Conservation (phyloP, 1,140 invertebrate genomes). For the Probaryconus sp. region DNA sequence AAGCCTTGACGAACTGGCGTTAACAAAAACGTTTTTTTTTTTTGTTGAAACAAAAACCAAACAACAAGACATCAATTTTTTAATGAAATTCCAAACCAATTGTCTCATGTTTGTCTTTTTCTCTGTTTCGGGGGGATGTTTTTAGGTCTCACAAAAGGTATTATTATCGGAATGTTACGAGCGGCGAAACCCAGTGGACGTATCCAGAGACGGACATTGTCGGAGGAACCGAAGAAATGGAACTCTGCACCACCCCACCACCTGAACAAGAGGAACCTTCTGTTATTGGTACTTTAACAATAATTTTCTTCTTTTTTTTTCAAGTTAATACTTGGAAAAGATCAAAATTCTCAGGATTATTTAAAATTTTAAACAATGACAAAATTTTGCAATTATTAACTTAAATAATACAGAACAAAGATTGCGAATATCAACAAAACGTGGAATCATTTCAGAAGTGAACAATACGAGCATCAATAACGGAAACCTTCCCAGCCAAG, state of each 20-base stretch:
- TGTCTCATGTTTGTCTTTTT: conserved; percentile 68
- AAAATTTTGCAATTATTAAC: too few species aligned
- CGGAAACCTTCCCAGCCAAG: background rate
- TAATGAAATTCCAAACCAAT: conserved; percentile 31
- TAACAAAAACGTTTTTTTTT: conserved; percentile 47
- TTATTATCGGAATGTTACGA: conserved; percentile 82
- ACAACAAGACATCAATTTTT: too few species aligned
- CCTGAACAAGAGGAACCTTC: conserved; percentile 74
- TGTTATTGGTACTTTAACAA: conserved; percentile 66
- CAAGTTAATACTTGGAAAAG: too few species aligned
- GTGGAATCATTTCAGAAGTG: conserved; percentile 16
- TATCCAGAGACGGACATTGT: conserved; percentile 81
- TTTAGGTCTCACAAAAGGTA: conserved; percentile 84
- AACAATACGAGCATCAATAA: conserved; percentile 9
- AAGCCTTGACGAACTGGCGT: too few species aligned
- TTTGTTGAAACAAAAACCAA: too few species aligned
- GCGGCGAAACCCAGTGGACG: conserved; percentile 82
- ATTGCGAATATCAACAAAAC: too few species aligned
- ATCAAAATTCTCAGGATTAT: too few species aligned
- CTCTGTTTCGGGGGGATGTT: conserved; percentile 76
- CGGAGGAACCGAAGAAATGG: conserved; percentile 81
- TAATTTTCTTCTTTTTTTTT: too few species aligned
- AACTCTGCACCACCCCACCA: conserved; percentile 81
- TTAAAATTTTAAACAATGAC: too few species aligned
- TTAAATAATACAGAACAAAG: too few species aligned